Evolutionary conservation across 2,113 vertebrate genomes (phyloP), one percentile per base, ranked within the genome.

Genomic region (Trichomycterus rosablanca): DNA sequence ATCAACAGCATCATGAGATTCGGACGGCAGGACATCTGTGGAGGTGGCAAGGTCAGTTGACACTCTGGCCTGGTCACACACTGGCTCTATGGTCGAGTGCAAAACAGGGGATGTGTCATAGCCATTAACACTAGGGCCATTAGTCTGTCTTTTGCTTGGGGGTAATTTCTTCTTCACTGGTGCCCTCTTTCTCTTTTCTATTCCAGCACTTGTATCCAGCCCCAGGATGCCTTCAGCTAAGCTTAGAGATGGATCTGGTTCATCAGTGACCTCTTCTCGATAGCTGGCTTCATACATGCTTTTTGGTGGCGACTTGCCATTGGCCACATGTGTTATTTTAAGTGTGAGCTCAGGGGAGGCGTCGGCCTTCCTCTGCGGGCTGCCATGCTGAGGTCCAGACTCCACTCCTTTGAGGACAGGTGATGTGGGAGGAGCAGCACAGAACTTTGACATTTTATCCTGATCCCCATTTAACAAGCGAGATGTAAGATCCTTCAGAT

Each of bases 401-500:
- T 88, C 92, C 0, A 84, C 84, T 9, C 89, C 90, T 73, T 91
- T 92, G 5, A 83, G 80, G 42, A 86, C 87, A 9, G 87, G 74
- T 37, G 94, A 92, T 5, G 87, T 80, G 7, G 52, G 53, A 1
- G 67, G 51, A 81, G 83, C 73, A 72, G 63, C 80, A 73, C 81
- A 86, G 15, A 93, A 80, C 69, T 86, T 92, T 35, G 91, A 80
- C 18, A 80, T 87, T 76, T 53, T 77, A 78, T 82, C 93, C 76
- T 74, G 90, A 46, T 97, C 95, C 0, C 94, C 92, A 0, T 97
- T 97, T 15, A 97, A 91, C 39, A 98, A 88, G 1, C 87, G 88
- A 15, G 93, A 93, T 20, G 96, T 94, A 2, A 98, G 83, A 75
- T 96, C 95, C 79, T 93, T 94, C 54, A 98, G 78, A 72, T 88